Evolutionary conservation across 35 echinoderm and acorn worm genomes (phyloP).

Genomic region (Apostichopus japonicus): DNA sequence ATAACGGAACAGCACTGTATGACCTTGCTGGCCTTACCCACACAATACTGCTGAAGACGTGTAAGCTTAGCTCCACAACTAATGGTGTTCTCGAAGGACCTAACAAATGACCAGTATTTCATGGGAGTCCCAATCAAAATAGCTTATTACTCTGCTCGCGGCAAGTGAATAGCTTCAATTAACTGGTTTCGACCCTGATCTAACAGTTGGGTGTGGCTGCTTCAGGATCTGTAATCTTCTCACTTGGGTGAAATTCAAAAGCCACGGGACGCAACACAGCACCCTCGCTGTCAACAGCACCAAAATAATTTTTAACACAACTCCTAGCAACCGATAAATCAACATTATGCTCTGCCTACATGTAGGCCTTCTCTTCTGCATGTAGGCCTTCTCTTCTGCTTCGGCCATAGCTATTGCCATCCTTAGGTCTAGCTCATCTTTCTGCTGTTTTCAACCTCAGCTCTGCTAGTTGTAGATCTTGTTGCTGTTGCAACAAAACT

Average conservation of each 20-base stretch:
- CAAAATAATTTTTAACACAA: neutral
- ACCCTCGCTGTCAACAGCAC: neutral
- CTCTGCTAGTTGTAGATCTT: neutral
- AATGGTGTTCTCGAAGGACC: slow-evolving; percentile 63
- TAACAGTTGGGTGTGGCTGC: neutral
- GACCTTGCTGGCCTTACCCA: slow-evolving; percentile 36
- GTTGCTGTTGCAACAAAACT: neutral
- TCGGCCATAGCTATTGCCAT: slow-evolving; percentile 6
- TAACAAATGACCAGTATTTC: slow-evolving; percentile 49
- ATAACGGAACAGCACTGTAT: slow-evolving; percentile 43
- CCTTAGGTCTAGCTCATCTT: neutral
- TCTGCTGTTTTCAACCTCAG: slow-evolving; percentile 30
- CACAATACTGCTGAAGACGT: slow-evolving; percentile 59
- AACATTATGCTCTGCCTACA: neutral
- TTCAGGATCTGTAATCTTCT: neutral
- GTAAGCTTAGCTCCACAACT: slow-evolving; percentile 57
- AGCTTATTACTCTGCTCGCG: slow-evolving; percentile 57
- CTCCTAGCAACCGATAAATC: no score
- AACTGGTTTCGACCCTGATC: neutral
- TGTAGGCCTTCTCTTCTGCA: neutral
- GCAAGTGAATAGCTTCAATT: slow-evolving; percentile 62
- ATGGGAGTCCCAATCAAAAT: slow-evolving; percentile 62
- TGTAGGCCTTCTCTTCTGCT: neutral
- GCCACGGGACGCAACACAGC: neutral
- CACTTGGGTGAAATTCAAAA: neutral